Evolutionary conservation across 2,797 vertebrate genomes (phyloP), one percentile per base, ranked within the genome.

Genomic region (Podarcis lilfordi): DNA sequence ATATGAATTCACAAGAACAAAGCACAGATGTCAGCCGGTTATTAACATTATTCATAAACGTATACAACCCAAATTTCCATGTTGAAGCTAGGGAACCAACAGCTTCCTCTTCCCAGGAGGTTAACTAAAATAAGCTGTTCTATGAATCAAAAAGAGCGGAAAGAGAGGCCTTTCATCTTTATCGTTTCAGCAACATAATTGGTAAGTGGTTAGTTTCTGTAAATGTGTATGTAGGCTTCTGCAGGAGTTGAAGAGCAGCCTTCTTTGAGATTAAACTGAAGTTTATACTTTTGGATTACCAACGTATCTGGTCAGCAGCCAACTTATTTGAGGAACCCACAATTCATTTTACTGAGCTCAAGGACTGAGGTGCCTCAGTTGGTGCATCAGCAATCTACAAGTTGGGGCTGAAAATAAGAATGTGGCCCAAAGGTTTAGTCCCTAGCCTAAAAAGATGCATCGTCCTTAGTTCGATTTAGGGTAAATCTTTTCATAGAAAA

Each of bases 401-500:
- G 83, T 89, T 94, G 93, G 87, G 92, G 93, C 94, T 91, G 95
- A 96, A 88, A 90, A 93, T 86, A 93, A 95, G 9, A 82, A 94
- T 59, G 90, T 89, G 92, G 94, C 89, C 94, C 89, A 80, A 92
- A 94, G 94, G 92, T 93, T 94, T 86, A 93, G 93, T 96, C 95
- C 94, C 79, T 93, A 94, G 95, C 91, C 94, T 93, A 92, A 88
- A 10, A 89, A 90, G 92, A 94, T 25, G 55, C 35, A 68, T 45
- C 5, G 80, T 87, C 92, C 94, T 98, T 97, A 99, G 98, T 97
- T 97, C 96, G 97, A 98, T 96, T 99, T 99, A 78, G 99, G 99
- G 96, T 99, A 99, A 95, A 99, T 99, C 96, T 99, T 99, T 97
- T 99, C 99, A 78, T 99, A 99, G 96, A 99, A 99, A 97, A 98